Conservation (phyloP, 2,888 invertebrate genomes). For the Caenorhabditis sp. region DNA sequence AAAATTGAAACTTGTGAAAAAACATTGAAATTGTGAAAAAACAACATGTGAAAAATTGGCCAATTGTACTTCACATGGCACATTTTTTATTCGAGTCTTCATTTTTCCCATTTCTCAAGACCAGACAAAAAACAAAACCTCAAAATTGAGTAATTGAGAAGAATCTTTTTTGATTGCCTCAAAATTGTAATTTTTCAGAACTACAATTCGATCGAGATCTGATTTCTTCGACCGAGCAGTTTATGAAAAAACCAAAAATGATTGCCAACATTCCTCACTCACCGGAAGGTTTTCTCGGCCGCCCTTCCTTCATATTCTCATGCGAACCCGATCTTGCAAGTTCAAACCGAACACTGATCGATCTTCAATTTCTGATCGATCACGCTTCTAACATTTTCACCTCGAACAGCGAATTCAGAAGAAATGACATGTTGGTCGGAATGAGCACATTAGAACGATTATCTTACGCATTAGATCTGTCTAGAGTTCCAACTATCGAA, state of each 20-base stretch:
- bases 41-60: no score
- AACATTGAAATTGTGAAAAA: no score
- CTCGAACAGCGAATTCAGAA: slow-evolving; percentile 8
- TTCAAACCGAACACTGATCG: slow-evolving; percentile 4
- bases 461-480: slow-evolving; percentile 8
- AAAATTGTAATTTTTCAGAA: slow-evolving; percentile 5
- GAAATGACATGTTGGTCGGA: no score
- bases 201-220: slow-evolving; percentile 20
- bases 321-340: background rate
- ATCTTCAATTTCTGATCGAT: slow-evolving; percentile 1
- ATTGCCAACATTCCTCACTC: slow-evolving; percentile 12
- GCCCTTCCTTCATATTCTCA: slow-evolving; percentile 8
- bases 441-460: background rate
- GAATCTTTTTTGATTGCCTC: slow-evolving; percentile 28
- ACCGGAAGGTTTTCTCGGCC: slow-evolving; percentile 9
- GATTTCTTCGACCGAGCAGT: slow-evolving; percentile 8
- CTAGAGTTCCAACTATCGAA: slow-evolving; percentile 1
- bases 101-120: no score
- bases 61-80: no score
- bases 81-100: no score
- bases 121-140: slow-evolving; percentile 8
- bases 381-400: background rate
- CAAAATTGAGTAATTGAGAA: slow-evolving; percentile 1
- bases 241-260: slow-evolving; percentile 12
- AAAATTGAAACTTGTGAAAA: no score